Evolutionary conservation across 2,113 vertebrate species (phyloP).

Genomic region (Pachyramphus minor): DNA sequence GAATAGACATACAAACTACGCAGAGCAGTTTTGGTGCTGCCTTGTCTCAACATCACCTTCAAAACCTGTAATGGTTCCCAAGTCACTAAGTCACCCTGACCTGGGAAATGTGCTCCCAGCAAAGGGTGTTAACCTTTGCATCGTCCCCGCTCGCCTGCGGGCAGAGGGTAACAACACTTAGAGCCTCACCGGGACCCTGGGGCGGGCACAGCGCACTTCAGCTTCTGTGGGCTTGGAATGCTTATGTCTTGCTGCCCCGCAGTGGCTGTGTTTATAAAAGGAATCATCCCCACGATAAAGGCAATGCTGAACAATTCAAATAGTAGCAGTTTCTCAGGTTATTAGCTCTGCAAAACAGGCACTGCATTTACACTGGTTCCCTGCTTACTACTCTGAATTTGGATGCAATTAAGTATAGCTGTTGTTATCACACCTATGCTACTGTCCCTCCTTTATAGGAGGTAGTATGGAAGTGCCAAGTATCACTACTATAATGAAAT

Average conservation of each 20-base stretch:
- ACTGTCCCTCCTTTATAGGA: not conserved
- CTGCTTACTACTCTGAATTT: not conserved
- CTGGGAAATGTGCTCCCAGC: not conserved
- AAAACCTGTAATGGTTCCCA: not conserved
- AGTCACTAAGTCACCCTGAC: not conserved
- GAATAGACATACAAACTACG: not conserved
- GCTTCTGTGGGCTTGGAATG: not conserved
- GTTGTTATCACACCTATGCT: not conserved
- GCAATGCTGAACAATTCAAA: not conserved
- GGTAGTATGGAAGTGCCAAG: not conserved
- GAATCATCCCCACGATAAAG: not conserved
- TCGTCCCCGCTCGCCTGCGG: not conserved
- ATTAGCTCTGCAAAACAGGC: not conserved
- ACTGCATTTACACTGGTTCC: not conserved
- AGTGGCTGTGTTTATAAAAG: not conserved
- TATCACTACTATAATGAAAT: not conserved
- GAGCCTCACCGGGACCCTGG: not conserved
- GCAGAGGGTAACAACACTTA: not conserved
- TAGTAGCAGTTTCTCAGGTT: not conserved
- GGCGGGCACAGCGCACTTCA: not conserved
- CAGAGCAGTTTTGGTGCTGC: not conserved
- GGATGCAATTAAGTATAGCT: not conserved
- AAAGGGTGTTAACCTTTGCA: not conserved
- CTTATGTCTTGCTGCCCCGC: not conserved
- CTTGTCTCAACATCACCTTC: not conserved